These are phyloP conservation scores for Syrrhaptes paradoxus DNA, from an alignment of 2,113 vertebrate genomes.

Conservation along the genomic window DNA sequence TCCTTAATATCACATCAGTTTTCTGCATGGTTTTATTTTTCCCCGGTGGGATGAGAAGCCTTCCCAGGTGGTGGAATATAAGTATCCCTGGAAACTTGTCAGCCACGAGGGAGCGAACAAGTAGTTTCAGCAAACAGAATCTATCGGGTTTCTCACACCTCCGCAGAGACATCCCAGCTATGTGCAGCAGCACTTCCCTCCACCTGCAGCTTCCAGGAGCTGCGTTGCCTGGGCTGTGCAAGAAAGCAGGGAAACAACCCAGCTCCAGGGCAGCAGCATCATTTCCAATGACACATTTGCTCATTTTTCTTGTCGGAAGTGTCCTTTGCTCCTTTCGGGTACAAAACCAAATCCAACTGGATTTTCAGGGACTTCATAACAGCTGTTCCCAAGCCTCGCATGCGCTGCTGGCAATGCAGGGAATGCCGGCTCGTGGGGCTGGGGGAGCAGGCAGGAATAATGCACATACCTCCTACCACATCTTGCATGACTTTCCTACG, in stretches of 20 bases:
- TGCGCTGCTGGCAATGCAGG: neutral
- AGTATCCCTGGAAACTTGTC: neutral
- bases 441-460: neutral
- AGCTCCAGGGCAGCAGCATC: neutral
- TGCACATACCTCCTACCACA: neutral
- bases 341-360: neutral
- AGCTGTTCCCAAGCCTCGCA: neutral
- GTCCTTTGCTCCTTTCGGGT: neutral
- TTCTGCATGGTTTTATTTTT: neutral
- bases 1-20: neutral
- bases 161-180: neutral
- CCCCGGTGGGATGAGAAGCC: neutral
- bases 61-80: neutral
- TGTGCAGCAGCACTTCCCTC: neutral
- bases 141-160: neutral
- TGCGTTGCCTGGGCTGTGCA: fast-evolving
- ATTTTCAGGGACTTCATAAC: neutral
- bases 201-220: neutral
- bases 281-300: neutral
- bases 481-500: neutral
- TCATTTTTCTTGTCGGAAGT: neutral
- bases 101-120: neutral
- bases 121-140: neutral
- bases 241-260: neutral
- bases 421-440: neutral